Base-by-base conservation (phyloP, 2,888 invertebrate genomes). In the Caenorhabditis parvicauda region DNA sequence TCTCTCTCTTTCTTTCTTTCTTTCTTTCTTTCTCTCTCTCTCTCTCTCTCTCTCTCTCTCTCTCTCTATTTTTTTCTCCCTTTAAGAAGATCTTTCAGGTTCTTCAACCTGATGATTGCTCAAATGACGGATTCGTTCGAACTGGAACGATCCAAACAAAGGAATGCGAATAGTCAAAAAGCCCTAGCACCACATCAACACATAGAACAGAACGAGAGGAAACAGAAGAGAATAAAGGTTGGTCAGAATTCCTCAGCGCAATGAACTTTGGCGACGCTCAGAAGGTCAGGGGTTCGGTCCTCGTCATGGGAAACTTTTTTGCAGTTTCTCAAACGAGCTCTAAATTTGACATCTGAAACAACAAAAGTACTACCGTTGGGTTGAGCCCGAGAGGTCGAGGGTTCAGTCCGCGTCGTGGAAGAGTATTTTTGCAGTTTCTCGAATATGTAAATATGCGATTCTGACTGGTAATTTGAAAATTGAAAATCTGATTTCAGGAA, bases 111-210 rank as follows among this genome's bases (percentile, higher is more conserved):
- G 14, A 50, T 74, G 9, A 66, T 62, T 24, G 59, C 56, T 19
- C 78, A 78, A 51, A 72, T 79, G 67, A 77, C 76, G 14, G 79
- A 79, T 39, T 59, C 75, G 2, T 79, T 79, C 54, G 79, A 79
- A 52, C 59, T 79, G 59, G 79, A 79, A 51, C 59, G 79, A 41
- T 70, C 73, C 27, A 79, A 76, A 51, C 67, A 67, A 54, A 58
- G 62, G 19, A 74, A 72, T 54, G 67, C 74, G 4, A 70, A 75
- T 37, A 75, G 64, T 45, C 72, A 79, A 50, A 75, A 78, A 51
- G 72, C 79, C 2, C 60, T 78, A 9, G 79, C 79, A 6, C 79
- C 79, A 24, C 79, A 79, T 63, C 79, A 78, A 56, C 72, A 75
- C n/a, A 56, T 73, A 14, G 78, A 80, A 48, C 67, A 64, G 21